Base-by-base conservation (phyloP, 2,888 invertebrate species). In the Margaritifera margaritifera region DNA sequence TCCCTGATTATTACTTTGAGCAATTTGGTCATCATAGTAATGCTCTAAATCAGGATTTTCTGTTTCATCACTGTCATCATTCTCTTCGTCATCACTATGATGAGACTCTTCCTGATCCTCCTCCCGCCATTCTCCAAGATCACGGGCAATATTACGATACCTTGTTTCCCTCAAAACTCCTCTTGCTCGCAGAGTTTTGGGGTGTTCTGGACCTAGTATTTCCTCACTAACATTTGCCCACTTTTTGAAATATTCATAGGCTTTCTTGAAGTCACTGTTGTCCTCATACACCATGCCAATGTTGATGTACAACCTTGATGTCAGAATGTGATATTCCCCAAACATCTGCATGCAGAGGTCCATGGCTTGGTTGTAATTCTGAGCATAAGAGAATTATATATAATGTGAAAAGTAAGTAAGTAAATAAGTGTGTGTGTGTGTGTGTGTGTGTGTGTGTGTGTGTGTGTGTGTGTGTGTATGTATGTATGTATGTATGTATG, bases 281-380 rank as follows among this genome's bases (percentile, higher is more conserved):
- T 89, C 89, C 67, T 89, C 89, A 60, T 87, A 87, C 18, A 88
- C 87, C 54, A 89, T 89, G 56, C 88, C 89, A 60, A 88, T 89
- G 75, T 89, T 89, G 74, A 88, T 88, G 79, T 89, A 88, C 50
- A 89, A 84, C 64, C 89, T 78, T 22, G 87, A 86, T 42, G 86
- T 87, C 31, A 89, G 82, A 20, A 88, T 86, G 72, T 87, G 87
- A 64, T 85, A 82, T 75, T 88, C 89, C 20, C 89, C 89, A 69
- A 87, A 88, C 82, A 88, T 87, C 77, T 88, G 88, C 84, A 86
- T 86, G 67, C 87, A 86, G 62, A 89, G 77, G 65, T 88, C 88
- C 86, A 88, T 86, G 1, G 89, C 88, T 64, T 87, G 80, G 65
- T 89, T 87, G 74, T 89, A 89, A 58, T 84, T 76, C 89, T 88